Percentiles rank a stretch among this genome's conserved stretches.
phyloP scores from a whole-genome alignment of 2,888 invertebrate species.

The Drosophila affinis region DNA sequence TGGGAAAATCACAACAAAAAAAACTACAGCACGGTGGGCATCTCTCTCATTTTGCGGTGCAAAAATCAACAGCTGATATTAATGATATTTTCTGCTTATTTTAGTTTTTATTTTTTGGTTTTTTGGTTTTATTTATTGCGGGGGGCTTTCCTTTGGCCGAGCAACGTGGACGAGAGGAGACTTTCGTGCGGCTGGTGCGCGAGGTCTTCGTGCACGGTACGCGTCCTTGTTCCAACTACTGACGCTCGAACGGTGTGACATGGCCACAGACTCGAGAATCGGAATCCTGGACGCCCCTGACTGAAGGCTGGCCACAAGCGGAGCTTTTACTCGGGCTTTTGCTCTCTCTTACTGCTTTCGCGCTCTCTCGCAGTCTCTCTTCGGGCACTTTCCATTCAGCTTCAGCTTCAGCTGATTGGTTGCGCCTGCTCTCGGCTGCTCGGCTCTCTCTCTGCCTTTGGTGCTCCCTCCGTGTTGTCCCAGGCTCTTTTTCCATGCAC shows the following conservation, averaged over 20 bases:
- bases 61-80: not conserved
- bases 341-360: slow-evolving; percentile 15
- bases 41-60: slow-evolving; percentile 11
- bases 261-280: slow-evolving; percentile 53
- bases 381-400: slow-evolving; percentile 69
- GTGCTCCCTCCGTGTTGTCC: slow-evolving; percentile 30
- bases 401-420: slow-evolving; percentile 68
- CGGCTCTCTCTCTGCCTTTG: not conserved
- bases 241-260: slow-evolving; percentile 65
- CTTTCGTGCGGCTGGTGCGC: slow-evolving; percentile 49
- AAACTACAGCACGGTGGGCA: slow-evolving; percentile 9
- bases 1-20: slow-evolving; percentile 28
- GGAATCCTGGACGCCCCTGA: slow-evolving; percentile 81
- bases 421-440: slow-evolving; percentile 42
- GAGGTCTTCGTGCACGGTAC: slow-evolving; percentile 76
- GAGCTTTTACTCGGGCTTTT: slow-evolving; percentile 51
- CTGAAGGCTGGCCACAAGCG: slow-evolving; percentile 44
- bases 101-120: slow-evolving; percentile 19
- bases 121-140: slow-evolving; percentile 14
- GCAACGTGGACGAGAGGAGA: slow-evolving; percentile 3
- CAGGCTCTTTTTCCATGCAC: slow-evolving; percentile 34
- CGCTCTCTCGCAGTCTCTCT: slow-evolving; percentile 9
- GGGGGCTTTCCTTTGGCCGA: slow-evolving; percentile 30
- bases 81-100: slow-evolving; percentile 9
- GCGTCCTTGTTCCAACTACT: slow-evolving; percentile 83